These are phyloP conservation scores for Andrena dorsata DNA, from an alignment of 2,888 invertebrate species.

Conservation along the genomic window DNA sequence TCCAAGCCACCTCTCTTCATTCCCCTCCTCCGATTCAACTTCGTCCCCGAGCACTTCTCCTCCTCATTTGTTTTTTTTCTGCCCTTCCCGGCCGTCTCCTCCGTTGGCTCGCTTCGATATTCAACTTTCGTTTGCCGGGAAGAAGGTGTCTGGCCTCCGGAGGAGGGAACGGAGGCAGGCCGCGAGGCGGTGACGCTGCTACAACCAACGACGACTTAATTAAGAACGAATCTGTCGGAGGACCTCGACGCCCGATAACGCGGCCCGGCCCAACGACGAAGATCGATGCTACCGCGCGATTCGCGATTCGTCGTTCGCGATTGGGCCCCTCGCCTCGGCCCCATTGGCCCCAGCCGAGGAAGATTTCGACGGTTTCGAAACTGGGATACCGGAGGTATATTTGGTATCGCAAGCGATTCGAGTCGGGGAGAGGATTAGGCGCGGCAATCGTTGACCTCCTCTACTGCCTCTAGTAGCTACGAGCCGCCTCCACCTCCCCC, in stretches of 20 bases:
- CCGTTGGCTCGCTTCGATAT: neutral
- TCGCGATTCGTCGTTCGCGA: constrained; percentile 35
- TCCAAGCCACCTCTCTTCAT: constrained; percentile 18
- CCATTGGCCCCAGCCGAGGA: neutral
- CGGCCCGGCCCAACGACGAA: constrained; percentile 47
- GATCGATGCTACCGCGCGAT: constrained; percentile 51
- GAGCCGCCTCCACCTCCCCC: constrained; percentile 13
- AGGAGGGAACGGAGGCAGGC: constrained; percentile 8
- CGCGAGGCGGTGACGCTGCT: constrained; percentile 33
- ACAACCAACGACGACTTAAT: constrained; percentile 69
- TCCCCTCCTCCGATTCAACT: constrained; percentile 30
- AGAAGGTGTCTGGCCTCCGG: constrained; percentile 30
- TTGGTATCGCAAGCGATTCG: too few species aligned
- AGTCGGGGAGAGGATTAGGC: too few species aligned
- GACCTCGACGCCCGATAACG: constrained; percentile 39
- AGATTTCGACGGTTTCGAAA: neutral
- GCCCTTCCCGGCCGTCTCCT: constrained; percentile 1
- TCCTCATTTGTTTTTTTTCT: neutral
- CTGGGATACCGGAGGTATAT: too few species aligned
- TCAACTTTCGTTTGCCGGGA: constrained; percentile 42
- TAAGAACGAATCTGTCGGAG: constrained; percentile 65
- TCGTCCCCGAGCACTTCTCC: constrained; percentile 21
- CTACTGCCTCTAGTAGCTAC: neutral
- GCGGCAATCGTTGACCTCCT: neutral
- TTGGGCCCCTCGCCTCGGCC: constrained; percentile 9